Conservation (phyloP, 2,888 invertebrate genomes). For the Geotrupes spiniger region DNA sequence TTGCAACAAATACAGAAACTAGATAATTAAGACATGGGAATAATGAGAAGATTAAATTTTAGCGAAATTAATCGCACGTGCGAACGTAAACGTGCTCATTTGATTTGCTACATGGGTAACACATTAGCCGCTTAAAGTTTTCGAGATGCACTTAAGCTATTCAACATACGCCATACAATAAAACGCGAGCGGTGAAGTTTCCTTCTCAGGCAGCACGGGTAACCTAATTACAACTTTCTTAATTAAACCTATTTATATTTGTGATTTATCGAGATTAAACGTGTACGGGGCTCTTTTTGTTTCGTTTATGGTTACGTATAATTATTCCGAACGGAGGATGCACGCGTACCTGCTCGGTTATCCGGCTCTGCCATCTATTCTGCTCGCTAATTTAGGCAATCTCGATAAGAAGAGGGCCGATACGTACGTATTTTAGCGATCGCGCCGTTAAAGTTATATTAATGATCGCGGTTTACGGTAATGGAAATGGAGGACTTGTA, state of each 20-base stretch:
- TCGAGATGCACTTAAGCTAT: no score
- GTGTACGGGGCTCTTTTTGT: constrained; percentile 6
- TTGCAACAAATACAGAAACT: no score
- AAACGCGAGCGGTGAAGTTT: no score
- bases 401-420: constrained; percentile 1
- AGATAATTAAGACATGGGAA: no score
- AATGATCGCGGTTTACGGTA: no score
- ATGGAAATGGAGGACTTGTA: no score
- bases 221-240: constrained; percentile 24
- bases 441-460: neutral
- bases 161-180: no score
- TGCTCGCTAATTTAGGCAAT: constrained; percentile 4
- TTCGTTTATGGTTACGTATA: neutral
- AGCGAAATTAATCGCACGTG: no score
- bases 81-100: no score
- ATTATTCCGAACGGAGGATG: constrained; percentile 11
- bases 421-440: constrained; percentile 5
- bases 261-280: constrained; percentile 20
- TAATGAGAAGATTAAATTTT: no score
- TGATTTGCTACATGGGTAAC: no score
- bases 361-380: constrained; percentile 4
- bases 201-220: neutral
- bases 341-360: constrained; percentile 5
- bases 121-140: no score
- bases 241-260: constrained; percentile 26